phyloP scores from a whole-genome alignment of 1,140 invertebrate species.

The Muscidifurax raptorellus region DNA sequence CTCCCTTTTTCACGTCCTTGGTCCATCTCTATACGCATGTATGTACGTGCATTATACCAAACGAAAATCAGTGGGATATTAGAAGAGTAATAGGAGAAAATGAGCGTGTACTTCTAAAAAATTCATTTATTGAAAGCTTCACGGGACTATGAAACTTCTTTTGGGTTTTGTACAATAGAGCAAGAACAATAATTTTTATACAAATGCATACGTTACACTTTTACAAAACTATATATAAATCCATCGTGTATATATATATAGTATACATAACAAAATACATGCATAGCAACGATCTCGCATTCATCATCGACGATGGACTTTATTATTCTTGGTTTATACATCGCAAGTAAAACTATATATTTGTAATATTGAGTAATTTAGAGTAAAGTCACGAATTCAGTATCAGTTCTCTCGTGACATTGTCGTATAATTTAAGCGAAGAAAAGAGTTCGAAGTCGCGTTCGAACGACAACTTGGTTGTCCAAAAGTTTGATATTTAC shows the following conservation, averaged over 20 bases:
- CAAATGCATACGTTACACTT: constrained; percentile 59
- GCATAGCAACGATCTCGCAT: not conserved
- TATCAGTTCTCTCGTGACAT: constrained; percentile 67
- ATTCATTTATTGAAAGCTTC: constrained; percentile 69
- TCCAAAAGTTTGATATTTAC: not conserved
- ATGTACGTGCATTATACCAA: no score
- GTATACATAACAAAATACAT: constrained; percentile 21
- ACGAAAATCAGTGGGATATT: not conserved
- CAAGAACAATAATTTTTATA: constrained; percentile 67
- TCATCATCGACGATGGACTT: not conserved
- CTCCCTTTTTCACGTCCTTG: not conserved
- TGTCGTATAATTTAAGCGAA: not conserved
- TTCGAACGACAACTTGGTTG: not conserved
- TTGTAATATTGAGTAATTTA: constrained; percentile 49
- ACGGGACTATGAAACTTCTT: constrained; percentile 50
- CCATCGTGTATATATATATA: constrained; percentile 30
- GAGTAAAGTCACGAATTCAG: constrained; percentile 59
- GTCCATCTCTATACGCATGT: no score
- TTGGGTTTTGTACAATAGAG: constrained; percentile 67
- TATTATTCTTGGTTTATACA: not conserved
- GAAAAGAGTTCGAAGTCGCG: not conserved
- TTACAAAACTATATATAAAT: constrained; percentile 25
- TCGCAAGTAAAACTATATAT: not conserved
- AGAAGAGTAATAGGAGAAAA: not conserved
- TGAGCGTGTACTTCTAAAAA: constrained; percentile 60